These are phyloP conservation scores for Lamprotornis superbus DNA, from an alignment of 2,113 vertebrate species.

Conservation along the genomic window DNA sequence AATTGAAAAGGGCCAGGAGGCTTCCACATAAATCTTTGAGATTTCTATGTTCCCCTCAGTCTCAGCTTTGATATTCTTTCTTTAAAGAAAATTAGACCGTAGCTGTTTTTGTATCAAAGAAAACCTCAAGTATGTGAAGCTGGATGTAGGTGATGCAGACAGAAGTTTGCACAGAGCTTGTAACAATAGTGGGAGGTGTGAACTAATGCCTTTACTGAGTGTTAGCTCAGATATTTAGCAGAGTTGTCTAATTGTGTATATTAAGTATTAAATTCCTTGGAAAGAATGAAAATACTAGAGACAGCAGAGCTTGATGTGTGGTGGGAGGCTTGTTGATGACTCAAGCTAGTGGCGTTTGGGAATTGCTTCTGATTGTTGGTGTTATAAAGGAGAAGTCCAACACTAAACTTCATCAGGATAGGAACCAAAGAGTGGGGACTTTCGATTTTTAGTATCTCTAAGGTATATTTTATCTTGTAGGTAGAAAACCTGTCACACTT, in stretches of 20 bases:
- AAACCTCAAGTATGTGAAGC: slow-evolving; percentile 20
- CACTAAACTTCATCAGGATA: neutral
- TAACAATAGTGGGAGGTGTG: neutral
- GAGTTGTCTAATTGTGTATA: neutral
- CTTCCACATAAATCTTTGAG: neutral
- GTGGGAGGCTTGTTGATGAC: neutral
- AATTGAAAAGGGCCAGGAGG: neutral
- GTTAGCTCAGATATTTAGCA: neutral
- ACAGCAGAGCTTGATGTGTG: neutral
- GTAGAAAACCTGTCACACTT: neutral
- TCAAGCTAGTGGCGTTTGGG: neutral
- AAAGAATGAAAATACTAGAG: neutral
- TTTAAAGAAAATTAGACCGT: neutral
- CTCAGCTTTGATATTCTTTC: neutral
- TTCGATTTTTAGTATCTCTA: neutral
- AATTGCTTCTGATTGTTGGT: neutral
- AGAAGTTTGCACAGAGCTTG: neutral
- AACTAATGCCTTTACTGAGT: neutral
- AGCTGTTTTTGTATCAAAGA: neutral
- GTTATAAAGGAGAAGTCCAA: neutral
- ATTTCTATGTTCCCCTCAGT: neutral
- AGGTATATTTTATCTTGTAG: neutral
- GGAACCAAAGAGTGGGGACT: neutral
- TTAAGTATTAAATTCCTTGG: neutral
- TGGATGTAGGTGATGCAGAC: neutral